Percentiles rank a stretch among this genome's conserved stretches.
These are phyloP conservation scores for Albula goreensis DNA, from an alignment of 2,113 vertebrate genomes.

Conservation along the genomic window DNA sequence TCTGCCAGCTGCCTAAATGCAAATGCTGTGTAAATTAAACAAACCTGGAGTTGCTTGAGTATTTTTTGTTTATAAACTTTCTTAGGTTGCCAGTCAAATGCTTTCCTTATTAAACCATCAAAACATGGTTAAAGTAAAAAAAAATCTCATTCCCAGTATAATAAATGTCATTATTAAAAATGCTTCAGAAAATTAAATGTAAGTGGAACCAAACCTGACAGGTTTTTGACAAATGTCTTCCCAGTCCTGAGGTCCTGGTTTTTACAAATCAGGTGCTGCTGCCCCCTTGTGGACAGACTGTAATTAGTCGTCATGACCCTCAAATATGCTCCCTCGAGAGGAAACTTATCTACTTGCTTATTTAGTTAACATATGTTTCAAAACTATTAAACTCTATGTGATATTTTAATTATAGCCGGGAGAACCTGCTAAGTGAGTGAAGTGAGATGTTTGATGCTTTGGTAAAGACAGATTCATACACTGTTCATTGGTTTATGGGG, in stretches of 20 bases:
- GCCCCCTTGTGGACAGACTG: constrained; percentile 8
- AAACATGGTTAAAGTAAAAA: neutral
- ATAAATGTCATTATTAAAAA: neutral
- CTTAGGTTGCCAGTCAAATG: neutral
- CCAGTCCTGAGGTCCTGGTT: neutral
- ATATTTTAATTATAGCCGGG: no score
- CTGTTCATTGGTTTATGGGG: no score
- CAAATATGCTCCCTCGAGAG: neutral
- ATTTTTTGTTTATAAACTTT: neutral
- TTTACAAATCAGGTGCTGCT: neutral
- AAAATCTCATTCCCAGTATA: neutral
- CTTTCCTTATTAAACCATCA: neutral
- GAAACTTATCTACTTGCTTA: neutral
- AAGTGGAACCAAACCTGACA: neutral
- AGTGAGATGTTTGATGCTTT: no score
- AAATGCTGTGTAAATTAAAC: no score
- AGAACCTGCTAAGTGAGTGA: no score
- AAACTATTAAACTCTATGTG: no score
- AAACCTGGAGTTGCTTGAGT: no score
- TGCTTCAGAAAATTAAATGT: neutral
- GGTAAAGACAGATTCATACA: no score
- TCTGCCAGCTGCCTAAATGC: no score
- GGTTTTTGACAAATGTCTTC: neutral
- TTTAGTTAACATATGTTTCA: no score
- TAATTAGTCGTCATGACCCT: neutral